Conservation (phyloP, 2,888 invertebrate species). For the Clistopyga incitator region DNA sequence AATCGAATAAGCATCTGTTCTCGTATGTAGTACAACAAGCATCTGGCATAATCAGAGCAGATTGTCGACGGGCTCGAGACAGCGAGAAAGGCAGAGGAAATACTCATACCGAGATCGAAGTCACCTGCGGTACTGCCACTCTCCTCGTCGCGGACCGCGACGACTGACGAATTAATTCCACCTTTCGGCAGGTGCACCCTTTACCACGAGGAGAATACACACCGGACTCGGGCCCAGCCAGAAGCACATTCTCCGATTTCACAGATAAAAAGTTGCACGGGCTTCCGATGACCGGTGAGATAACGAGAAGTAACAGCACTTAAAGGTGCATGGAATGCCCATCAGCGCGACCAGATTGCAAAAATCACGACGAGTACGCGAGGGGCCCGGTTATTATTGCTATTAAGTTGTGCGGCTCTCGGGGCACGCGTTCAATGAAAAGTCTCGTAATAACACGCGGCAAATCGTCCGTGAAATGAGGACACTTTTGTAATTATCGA, state of each 20-base stretch:
- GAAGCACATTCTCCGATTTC: constrained; percentile 59
- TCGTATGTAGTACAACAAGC: constrained; percentile 54
- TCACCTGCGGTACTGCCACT: constrained; percentile 67
- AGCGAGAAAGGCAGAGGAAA: constrained; percentile 46
- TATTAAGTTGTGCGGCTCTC: constrained; percentile 12
- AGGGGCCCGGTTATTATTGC: constrained; percentile 6
- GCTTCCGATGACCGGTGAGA: constrained; percentile 59
- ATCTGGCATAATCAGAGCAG: constrained; percentile 67
- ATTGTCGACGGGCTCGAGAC: constrained; percentile 54
- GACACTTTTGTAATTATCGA: constrained; percentile 56
- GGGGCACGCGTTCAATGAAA: constrained; percentile 54
- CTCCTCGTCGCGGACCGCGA: constrained; percentile 43
- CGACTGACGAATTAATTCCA: constrained; percentile 68
- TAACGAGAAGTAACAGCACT: constrained; percentile 42
- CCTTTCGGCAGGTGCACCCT: constrained; percentile 67
- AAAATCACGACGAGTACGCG: constrained; percentile 62
- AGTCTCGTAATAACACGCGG: constrained; percentile 52
- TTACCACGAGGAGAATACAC: constrained; percentile 43
- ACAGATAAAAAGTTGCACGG: constrained; percentile 63
- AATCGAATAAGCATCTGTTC: constrained; percentile 62
- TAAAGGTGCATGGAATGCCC: constrained; percentile 12
- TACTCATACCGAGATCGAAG: constrained; percentile 53
- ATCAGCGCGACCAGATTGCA: constrained; percentile 57
- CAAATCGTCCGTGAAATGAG: constrained; percentile 65
- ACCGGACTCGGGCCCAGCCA: not conserved